Percentiles rank a stretch among this genome's conserved stretches.
Conservation (phyloP, 2,888 invertebrate species). For the Agrochola litura region DNA sequence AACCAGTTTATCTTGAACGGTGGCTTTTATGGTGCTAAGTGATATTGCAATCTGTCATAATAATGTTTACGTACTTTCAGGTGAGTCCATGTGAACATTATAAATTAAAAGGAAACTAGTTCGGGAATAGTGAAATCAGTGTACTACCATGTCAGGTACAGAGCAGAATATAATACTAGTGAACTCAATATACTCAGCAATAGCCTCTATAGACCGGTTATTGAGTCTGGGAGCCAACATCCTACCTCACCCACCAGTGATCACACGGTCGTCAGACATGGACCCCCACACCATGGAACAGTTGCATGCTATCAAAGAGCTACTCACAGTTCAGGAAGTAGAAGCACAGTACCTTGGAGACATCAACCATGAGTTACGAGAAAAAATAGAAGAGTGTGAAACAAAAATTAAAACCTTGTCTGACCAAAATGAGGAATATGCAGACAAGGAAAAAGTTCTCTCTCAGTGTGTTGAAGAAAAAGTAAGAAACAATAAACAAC, state of each 20-base stretch:
- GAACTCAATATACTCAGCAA: conserved; percentile 89
- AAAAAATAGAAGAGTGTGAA: conserved; percentile 87
- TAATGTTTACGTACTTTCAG: conserved; percentile 75
- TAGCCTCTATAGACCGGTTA: conserved; percentile 88
- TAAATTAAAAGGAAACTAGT: conserved; percentile 72
- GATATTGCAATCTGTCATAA: conserved; percentile 49
- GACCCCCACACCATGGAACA: conserved; percentile 91
- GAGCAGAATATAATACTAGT: conserved; percentile 87
- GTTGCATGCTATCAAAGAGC: conserved; percentile 90
- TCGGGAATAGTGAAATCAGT: conserved; percentile 73
- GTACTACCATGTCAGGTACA: conserved; percentile 90
- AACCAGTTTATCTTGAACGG: conserved; percentile 49
- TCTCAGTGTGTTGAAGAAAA: conserved; percentile 88
- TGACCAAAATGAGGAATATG: conserved; percentile 88
- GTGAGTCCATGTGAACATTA: conserved; percentile 81
- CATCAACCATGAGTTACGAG: conserved; percentile 87
- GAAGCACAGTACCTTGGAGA: conserved; percentile 90
- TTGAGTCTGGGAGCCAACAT: conserved; percentile 85
- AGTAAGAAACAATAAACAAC: conserved; percentile 89
- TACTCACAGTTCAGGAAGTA: conserved; percentile 90
- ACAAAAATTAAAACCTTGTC: conserved; percentile 86
- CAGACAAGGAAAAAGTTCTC: conserved; percentile 88
- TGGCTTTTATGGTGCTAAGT: conserved; percentile 29
- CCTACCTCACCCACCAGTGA: conserved; percentile 87
- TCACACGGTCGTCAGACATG: conserved; percentile 85